Percentiles rank a stretch among this genome's conserved stretches.
Conservation (phyloP, 2,888 invertebrate genomes). For the Isotomurus palustris region DNA sequence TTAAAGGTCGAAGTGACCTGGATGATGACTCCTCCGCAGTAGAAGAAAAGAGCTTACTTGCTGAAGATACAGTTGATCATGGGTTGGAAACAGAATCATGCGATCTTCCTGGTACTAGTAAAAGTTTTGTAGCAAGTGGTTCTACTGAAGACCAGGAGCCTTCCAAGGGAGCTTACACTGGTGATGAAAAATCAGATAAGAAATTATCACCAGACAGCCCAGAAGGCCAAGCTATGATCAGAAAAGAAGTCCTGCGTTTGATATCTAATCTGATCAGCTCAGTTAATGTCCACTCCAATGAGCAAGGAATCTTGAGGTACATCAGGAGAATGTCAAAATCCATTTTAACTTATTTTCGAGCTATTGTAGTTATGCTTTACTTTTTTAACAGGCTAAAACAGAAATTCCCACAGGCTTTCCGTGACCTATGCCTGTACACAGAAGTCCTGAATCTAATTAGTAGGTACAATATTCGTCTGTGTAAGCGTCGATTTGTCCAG, state of each 20-base stretch:
- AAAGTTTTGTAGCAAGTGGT: no score
- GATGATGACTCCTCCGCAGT: no score
- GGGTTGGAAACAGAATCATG: no score
- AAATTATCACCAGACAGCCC: conserved; percentile 26
- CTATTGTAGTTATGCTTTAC: neutral
- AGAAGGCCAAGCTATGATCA: conserved; percentile 48
- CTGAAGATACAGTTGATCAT: no score
- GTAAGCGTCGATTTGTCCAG: conserved; percentile 80
- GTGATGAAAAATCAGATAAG: no score
- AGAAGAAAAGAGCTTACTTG: no score
- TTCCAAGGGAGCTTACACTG: no score
- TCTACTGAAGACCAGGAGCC: no score
- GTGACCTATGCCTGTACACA: conserved; percentile 86
- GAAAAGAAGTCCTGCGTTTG: conserved; percentile 64
- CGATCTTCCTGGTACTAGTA: no score
- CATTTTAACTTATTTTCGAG: no score
- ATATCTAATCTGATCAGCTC: conserved; percentile 73
- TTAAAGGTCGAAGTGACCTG: no score
- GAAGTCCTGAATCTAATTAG: conserved; percentile 79
- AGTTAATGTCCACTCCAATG: conserved; percentile 72
- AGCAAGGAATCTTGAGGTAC: conserved; percentile 68
- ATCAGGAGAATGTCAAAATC: conserved; percentile 33
- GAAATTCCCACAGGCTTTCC: conserved; percentile 55
- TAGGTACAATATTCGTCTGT: conserved; percentile 73
- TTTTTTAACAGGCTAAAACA: conserved; percentile 53